Evolutionary conservation across 1,140 invertebrate genomes (phyloP).

Genomic region (Drosophila miranda): DNA sequence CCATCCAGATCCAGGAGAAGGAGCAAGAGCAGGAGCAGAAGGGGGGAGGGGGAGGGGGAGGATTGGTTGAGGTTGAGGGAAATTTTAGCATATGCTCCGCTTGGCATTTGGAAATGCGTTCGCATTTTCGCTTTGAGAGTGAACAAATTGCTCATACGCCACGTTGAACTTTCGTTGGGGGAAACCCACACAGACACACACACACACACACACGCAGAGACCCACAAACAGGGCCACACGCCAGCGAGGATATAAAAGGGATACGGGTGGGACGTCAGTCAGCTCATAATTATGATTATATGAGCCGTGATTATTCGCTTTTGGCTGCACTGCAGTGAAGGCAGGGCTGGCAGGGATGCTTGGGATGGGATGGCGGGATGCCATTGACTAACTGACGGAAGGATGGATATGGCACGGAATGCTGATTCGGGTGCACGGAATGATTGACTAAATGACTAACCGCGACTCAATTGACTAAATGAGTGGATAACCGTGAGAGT

Average conservation of each 20-base stretch:
- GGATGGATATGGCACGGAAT: constrained; percentile 20
- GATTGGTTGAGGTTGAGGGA: neutral
- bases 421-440: neutral
- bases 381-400: constrained; percentile 58
- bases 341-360: constrained; percentile 17
- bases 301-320: constrained; percentile 60
- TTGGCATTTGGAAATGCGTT: constrained; percentile 63
- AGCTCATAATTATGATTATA: constrained; percentile 66
- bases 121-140: constrained; percentile 58
- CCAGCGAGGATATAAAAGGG: constrained; percentile 1
- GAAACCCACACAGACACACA: neutral
- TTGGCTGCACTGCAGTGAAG: constrained; percentile 12
- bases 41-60: neutral
- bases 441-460: constrained; percentile 37
- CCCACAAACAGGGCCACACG: neutral
- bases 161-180: constrained; percentile 44
- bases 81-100: constrained; percentile 47
- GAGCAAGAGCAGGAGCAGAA: neutral
- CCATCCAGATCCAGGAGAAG: neutral
- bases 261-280: constrained; percentile 23
- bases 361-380: constrained; percentile 28
- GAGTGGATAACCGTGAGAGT: too few relatives aligned
- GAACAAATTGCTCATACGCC: constrained; percentile 70
- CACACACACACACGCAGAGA: neutral
- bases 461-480: too few relatives aligned